A percentile compares a stretch with the other conserved stretches of the same genome.
Evolutionary conservation across 2,113 vertebrate species (phyloP).

Genomic region (cat (Felis catus)): DNA sequence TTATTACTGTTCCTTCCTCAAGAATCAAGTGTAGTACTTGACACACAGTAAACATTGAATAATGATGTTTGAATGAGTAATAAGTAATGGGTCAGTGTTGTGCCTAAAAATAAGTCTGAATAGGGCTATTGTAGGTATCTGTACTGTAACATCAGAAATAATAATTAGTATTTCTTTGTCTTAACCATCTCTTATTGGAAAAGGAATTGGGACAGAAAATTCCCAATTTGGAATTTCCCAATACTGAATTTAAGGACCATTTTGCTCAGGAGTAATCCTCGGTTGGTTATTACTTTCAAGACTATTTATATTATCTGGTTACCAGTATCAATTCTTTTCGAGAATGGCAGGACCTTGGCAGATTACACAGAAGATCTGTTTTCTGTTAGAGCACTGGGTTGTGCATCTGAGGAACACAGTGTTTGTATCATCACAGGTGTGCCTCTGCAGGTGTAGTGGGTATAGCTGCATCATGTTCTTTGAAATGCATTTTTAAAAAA

Average conservation of each 20-base stretch:
- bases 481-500: constrained; percentile 42
- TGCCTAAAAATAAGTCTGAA: neutral
- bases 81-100: neutral
- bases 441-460: constrained; percentile 30
- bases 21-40: neutral
- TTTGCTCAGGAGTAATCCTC: neutral
- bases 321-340: neutral
- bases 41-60: neutral
- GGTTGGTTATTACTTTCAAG: constrained; percentile 23
- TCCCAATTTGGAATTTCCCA: too few species aligned
- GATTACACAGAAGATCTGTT: neutral
- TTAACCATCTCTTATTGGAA: neutral
- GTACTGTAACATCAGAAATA: neutral
- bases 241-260: neutral
- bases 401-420: neutral
- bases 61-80: neutral
- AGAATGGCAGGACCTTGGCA: neutral
- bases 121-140: neutral
- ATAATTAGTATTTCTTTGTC: neutral
- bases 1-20: neutral
- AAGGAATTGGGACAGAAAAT: neutral
- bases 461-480: constrained; percentile 34
- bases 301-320: neutral
- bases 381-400: constrained; percentile 13
- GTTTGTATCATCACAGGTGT: constrained; percentile 60